Base-by-base conservation (phyloP, 92 coral and sea anemone genomes). In the Scolanthus callimorphus region DNA sequence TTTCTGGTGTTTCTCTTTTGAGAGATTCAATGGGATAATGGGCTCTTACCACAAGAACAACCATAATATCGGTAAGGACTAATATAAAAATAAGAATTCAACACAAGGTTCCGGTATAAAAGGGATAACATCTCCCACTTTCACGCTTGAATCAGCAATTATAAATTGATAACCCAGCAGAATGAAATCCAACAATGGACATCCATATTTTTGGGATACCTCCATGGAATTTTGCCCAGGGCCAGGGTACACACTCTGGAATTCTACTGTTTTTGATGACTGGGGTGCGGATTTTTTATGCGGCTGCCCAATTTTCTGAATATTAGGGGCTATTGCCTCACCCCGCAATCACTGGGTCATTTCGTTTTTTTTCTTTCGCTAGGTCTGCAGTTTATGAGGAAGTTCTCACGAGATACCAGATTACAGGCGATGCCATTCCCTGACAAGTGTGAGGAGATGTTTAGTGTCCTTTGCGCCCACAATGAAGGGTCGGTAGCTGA, bases 1-100 rank as follows among this genome's bases (percentile, higher is more conserved):
- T 11, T 70, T 70, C 47, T 70, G 78, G 78, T 58, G 65, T 31
- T 69, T 46, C 52, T 46, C 52, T 10, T 46, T 46, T 46, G 52
- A 46, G 52, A 46, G 78, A 48, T 70, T 37, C 52, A 70, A 70
- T 70, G 78, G 78, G 27, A 43, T 61, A n/a, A 39, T 61, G 13
- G 78, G 78, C 11, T 60, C 69, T 21, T 70, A 53, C 21, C 73
- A 54, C 49, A 67, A 28, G 51, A 67, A 67, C 52, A 67, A 67
- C 28, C 73, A 67, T 27, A 67, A 67, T 27, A 55, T 67, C 25
- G 49, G 73, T 67, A 67, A 67, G 71, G 20, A 29, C 31, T 39
- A 56, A 56, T 27, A 27, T 29, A 28, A 23, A 6, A 34, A 6
- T 34, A 34, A 34, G 41, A 6, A 34, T 6, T 34, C 41, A 34